Percentiles rank a stretch among this genome's conserved stretches.
Conservation (phyloP, 2,797 vertebrate genomes). For the Varecia variegata region DNA sequence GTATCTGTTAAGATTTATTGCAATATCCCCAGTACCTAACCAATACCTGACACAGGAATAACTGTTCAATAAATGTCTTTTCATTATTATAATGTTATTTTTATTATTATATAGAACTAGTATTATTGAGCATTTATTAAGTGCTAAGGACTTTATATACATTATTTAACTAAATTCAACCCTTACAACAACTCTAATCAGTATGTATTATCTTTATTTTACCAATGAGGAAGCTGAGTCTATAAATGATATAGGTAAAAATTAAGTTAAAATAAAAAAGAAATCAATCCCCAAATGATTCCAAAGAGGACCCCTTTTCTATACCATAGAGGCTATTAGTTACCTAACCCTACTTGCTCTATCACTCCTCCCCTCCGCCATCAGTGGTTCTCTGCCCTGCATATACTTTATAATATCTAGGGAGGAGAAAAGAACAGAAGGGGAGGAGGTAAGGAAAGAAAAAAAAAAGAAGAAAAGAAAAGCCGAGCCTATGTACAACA, state of each 20-base stretch:
- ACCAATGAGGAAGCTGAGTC: not conserved
- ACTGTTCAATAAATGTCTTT: conserved; percentile 16
- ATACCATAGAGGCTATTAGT: not conserved
- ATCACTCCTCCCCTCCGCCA: not conserved
- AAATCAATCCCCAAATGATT: not conserved
- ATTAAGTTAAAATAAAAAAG: not conserved
- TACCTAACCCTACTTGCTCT: not conserved
- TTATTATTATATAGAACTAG: not conserved
- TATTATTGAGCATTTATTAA: conserved; percentile 25
- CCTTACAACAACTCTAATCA: not conserved
- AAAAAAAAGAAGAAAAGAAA: not conserved
- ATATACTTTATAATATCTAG: not conserved
- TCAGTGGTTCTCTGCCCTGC: not conserved
- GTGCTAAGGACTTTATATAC: not conserved
- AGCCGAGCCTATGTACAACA: not conserved
- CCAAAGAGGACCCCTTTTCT: not conserved
- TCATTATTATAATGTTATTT: not conserved
- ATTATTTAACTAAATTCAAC: conserved; percentile 22
- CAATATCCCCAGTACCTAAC: not conserved
- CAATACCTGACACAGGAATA: not conserved
- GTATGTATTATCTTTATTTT: conserved; percentile 10
- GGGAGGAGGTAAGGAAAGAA: not conserved
- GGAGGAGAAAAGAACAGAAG: not conserved
- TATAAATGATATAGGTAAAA: conserved; percentile 5
- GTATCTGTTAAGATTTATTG: not conserved